Evolutionary conservation across 1,140 invertebrate genomes (phyloP), one percentile per base, ranked within the genome.

Genomic region (Kradibia gibbosae): DNA sequence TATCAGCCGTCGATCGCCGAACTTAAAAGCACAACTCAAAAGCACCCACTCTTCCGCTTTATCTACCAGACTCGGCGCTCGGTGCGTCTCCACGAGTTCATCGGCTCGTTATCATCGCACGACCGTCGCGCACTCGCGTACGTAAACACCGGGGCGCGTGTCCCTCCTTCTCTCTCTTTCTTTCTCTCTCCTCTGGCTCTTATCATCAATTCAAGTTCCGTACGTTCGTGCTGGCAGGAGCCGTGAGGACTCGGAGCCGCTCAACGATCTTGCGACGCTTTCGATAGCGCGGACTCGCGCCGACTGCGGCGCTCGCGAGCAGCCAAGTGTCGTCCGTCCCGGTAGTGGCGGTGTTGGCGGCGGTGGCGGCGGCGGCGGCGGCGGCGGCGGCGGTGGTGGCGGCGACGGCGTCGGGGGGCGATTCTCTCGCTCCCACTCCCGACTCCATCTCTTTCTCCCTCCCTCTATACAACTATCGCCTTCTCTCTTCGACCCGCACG

Each of bases 251-350:
- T 22, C 42, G 42, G 0, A 42, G 25, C n/a, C 28, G 3, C 22
- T 17, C 42, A 5, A 15, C 22, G 77, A 31, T 45, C 55, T 57
- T 36, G 60, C 48, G 80, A n/a, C 48, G 25, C 62, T 76, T 20
- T 78, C 88, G 86, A 87, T 88, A 90, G 89, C 90, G 90, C 90
- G 87, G 88, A 89, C 88, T 88, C 90, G 90, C 90, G 90, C 90
- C 87, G 89, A 91, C 90, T 91, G 90, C 85, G 36, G 78, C 50
- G 39, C 73, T 5, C 50, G 25, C 53, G 73, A 67, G 20, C 34
- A 39, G 36, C 62, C 62, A 67, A 72, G 70, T 72, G 84, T 78
- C 77, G 50, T 42, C 75, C 82, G 72, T 75, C 25, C 55, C 81
- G 81, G 82, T 71, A 20, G 74, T 55, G 34, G 57, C 74, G 74